Evolutionary conservation across 2,888 invertebrate genomes (phyloP).

Genomic region (Drosophila aldrichi): DNA sequence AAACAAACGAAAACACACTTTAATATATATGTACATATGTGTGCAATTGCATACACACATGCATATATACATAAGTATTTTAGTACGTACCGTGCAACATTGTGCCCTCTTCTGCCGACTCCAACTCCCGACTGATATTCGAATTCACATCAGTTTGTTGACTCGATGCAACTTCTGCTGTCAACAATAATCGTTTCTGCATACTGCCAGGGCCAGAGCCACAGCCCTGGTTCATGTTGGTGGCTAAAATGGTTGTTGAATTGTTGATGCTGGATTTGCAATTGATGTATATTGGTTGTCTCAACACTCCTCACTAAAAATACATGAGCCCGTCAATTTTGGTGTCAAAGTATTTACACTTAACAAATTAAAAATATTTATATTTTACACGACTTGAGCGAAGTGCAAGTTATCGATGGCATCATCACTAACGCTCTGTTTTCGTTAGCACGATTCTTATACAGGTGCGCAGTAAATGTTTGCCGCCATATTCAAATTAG

Average conservation of each 20-base stretch:
- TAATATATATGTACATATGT: background rate
- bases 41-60: background rate
- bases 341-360: background rate
- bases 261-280: background rate
- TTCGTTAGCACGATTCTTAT: background rate
- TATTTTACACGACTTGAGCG: background rate
- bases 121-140: slow-evolving; percentile 1
- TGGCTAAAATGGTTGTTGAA: background rate
- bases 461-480: background rate
- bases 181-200: slow-evolving; percentile 2
- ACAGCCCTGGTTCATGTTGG: background rate
- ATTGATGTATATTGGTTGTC: background rate
- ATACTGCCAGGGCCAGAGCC: background rate
- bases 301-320: background rate
- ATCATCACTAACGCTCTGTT: background rate
- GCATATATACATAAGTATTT: background rate
- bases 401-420: slow-evolving; percentile 2
- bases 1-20: background rate
- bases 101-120: slow-evolving; percentile 2
- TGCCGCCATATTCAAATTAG: slow-evolving; percentile 8
- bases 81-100: slow-evolving; percentile 12
- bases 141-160: slow-evolving; percentile 4
- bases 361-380: background rate
- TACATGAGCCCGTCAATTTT: background rate
- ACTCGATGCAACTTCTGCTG: background rate